Evolutionary conservation across 2,888 invertebrate genomes (phyloP), one percentile per base, ranked within the genome.

Genomic region (Oxycera nigricornis): DNA sequence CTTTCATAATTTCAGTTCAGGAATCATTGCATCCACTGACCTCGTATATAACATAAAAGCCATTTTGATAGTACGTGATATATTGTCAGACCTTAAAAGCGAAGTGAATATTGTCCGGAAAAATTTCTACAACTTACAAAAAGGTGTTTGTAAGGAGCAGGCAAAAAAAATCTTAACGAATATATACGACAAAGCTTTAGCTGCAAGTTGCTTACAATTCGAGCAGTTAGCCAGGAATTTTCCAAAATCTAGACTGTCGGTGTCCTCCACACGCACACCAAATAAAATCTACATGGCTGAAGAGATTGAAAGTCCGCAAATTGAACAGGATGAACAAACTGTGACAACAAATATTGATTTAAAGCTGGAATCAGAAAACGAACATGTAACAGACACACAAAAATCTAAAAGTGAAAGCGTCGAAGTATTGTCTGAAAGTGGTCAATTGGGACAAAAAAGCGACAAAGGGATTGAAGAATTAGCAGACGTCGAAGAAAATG

Each of bases 61-160:
- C 1, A 70, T 70, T 31, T n/a, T 52, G 6, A 46, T 7, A 1
- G 55, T 70, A 22, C 22, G 35, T n/a, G 70, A 70, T 7, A 31
- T 30, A 4, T 28, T 70, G 9, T 22, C 20, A 9, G 26, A 52
- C 14, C 31, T 70, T 17, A 24, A 35, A n/a, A 11, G 31, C 1
- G 55, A 70, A 1, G 17, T 52, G 4, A 14, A 17, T 7, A 55
- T n/a, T 14, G 70, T 70, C 11, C 1, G 20, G 2, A 17, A 20
- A 11, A 70, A 70, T 70, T 70, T 70, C 17, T 0, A 52, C 14
- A 70, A 70, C 35, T n/a, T 70, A 17, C 28, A 20, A 11, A 70
- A 22, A 31, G 55, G 70, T 52, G n/a, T 55, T 2, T 22, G 7
- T n/a, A 52, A 24, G 20, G 7, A 22, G 11, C 6, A 31, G 4